phyloP scores from a whole-genome alignment of 2,113 vertebrate genomes.

The Oncorhynchus masou region DNA sequence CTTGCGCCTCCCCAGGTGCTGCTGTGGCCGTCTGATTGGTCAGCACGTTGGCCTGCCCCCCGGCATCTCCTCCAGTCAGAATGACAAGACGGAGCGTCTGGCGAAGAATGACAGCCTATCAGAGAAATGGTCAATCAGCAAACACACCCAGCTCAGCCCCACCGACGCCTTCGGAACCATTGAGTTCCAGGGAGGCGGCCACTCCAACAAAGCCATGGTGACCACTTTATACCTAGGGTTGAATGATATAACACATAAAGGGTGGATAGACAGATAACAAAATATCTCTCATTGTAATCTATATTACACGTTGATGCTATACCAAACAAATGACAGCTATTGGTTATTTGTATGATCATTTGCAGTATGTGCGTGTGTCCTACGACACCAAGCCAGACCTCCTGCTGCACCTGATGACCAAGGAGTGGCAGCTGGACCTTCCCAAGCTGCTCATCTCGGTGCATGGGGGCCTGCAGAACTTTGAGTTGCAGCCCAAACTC shows the following conservation, averaged over 20 bases:
- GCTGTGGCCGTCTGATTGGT: conserved; percentile 96
- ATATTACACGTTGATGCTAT: no score
- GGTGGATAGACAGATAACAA: no score
- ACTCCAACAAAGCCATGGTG: conserved; percentile 99
- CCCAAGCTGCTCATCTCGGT: conserved; percentile 98
- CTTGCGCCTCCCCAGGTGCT: conserved; percentile 79
- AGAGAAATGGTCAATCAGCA: conserved; percentile 98
- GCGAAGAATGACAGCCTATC: conserved; percentile 90
- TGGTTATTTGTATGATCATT: no score
- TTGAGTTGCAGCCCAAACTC: conserved; percentile 98
- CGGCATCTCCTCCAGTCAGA: conserved; percentile 88
- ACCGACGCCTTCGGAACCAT: conserved; percentile 98
- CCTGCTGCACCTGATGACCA: conserved; percentile 97
- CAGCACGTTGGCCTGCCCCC: conserved; percentile 96
- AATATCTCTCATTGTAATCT: no score
- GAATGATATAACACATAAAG: no score
- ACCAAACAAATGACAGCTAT: no score
- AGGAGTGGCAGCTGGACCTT: conserved; percentile 98
- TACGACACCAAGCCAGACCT: conserved; percentile 98
- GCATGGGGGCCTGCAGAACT: conserved; percentile 96
- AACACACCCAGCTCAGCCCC: conserved; percentile 97
- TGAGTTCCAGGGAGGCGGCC: conserved; percentile 98
- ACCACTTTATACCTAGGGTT: conserved; percentile 27
- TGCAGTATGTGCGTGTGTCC: conserved; percentile 94
- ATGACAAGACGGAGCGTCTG: conserved; percentile 90